Evolutionary conservation across 2,113 vertebrate genomes (phyloP).

Genomic region (Sapayoa aenigma): DNA sequence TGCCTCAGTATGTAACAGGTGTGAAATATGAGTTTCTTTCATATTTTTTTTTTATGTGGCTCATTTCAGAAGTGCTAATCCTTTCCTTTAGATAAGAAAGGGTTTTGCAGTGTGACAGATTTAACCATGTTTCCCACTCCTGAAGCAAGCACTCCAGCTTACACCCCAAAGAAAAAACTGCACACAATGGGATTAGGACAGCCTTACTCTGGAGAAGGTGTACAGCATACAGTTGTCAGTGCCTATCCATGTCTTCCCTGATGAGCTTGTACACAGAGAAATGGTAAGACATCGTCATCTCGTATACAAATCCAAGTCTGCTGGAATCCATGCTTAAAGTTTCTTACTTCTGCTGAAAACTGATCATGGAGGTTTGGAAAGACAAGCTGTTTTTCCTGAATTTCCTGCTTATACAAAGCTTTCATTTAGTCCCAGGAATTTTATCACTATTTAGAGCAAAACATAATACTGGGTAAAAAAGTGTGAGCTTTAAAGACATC

Average conservation of each 20-base stretch:
- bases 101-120: background rate
- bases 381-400: constrained; percentile 12
- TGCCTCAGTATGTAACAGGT: background rate
- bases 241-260: background rate
- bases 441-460: background rate
- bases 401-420: constrained; percentile 49
- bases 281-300: background rate
- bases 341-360: constrained; percentile 56
- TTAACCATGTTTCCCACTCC: background rate
- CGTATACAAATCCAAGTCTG: constrained; percentile 18
- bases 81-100: background rate
- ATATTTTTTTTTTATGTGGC: background rate
- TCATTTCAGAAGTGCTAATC: constrained; percentile 17
- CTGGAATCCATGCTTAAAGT: background rate
- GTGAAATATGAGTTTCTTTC: background rate
- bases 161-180: background rate
- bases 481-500: background rate
- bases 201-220: background rate
- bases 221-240: background rate
- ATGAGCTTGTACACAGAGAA: background rate
- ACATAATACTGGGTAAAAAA: background rate
- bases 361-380: constrained; percentile 22
- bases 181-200: background rate
- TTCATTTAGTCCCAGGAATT: constrained; percentile 39
- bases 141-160: background rate